Evolutionary conservation across 1,140 invertebrate genomes (phyloP).

Genomic region (Aphidius ervi): DNA sequence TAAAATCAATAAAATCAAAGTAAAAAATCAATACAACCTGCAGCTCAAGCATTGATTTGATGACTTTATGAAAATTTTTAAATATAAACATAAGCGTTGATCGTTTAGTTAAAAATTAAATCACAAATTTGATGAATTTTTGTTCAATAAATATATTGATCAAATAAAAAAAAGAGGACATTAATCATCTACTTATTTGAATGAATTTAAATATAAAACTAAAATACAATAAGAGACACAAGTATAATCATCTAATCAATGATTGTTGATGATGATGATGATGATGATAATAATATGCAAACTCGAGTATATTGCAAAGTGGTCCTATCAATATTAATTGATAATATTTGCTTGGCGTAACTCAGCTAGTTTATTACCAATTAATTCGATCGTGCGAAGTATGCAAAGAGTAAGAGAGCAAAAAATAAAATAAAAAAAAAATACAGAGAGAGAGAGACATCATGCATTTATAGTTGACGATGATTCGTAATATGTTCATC

Average conservation of each 20-base stretch:
- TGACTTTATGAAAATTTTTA: too few species aligned
- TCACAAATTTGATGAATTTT: too few species aligned
- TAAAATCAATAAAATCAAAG: too few species aligned
- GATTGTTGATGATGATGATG: not conserved
- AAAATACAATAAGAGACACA: not conserved
- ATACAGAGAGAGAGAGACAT: conserved; percentile 1
- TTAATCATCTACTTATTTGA: too few species aligned
- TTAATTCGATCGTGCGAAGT: conserved; percentile 54
- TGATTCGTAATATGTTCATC: conserved; percentile 18
- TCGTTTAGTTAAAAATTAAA: too few species aligned
- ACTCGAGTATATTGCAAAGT: conserved; percentile 36
- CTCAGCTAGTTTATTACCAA: conserved; percentile 49
- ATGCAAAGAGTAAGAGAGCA: conserved; percentile 41
- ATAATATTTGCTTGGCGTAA: conserved; percentile 16
- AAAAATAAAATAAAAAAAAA: not conserved
- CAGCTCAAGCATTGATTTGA: too few species aligned
- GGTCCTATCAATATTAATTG: conserved; percentile 48
- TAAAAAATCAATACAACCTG: too few species aligned
- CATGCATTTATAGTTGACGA: not conserved
- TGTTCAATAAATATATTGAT: too few species aligned
- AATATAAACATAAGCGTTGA: too few species aligned
- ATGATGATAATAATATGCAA: conserved; percentile 20
- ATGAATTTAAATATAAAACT: not conserved
- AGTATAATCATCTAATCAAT: not conserved
- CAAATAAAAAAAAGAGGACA: too few species aligned